Evolutionary conservation across 1,140 invertebrate species (phyloP).

Genomic region (Scaptomyza graminum): DNA sequence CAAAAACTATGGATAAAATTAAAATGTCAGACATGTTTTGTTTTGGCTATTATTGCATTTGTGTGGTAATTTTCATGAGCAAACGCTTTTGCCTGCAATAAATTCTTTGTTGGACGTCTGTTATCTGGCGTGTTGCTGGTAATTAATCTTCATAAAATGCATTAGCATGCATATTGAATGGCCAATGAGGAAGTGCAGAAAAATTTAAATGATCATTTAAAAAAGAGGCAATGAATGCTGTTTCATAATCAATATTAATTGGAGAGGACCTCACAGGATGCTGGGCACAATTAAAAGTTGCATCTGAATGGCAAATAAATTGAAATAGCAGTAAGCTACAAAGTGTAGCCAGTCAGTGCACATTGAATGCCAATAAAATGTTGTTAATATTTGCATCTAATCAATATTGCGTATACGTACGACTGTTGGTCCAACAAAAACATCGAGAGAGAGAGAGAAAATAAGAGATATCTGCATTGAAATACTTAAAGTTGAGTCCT

Average conservation of each 20-base stretch:
- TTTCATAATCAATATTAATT: slow-evolving; percentile 76
- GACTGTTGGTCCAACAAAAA: slow-evolving; percentile 15
- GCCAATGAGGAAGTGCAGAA: slow-evolving; percentile 19
- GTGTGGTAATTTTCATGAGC: neutral
- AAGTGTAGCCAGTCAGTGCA: slow-evolving; percentile 18
- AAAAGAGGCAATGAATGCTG: slow-evolving; percentile 18
- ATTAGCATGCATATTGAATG: slow-evolving; percentile 54
- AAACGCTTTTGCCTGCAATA: neutral
- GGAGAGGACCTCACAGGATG: slow-evolving; percentile 29
- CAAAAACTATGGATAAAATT: neutral
- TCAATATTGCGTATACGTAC: slow-evolving; percentile 60
- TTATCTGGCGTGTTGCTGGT: slow-evolving; percentile 14
- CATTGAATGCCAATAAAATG: slow-evolving; percentile 56
- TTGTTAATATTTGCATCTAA: slow-evolving; percentile 62
- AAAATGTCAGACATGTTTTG: neutral
- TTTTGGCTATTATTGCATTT: neutral
- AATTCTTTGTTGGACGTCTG: neutral
- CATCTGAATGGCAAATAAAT: slow-evolving; percentile 35
- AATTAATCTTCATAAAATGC: slow-evolving; percentile 74
- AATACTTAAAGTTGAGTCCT: slow-evolving; percentile 31
- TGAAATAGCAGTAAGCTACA: slow-evolving; percentile 23
- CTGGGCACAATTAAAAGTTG: slow-evolving; percentile 58
- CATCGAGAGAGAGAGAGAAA: slow-evolving; percentile 1
- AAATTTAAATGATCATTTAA: slow-evolving; percentile 15
- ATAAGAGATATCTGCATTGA: neutral